A percentile compares a stretch with the other conserved stretches of the same genome.
phyloP scores from a whole-genome alignment of 1,140 invertebrate species.

The Anastrepha obliqua region DNA sequence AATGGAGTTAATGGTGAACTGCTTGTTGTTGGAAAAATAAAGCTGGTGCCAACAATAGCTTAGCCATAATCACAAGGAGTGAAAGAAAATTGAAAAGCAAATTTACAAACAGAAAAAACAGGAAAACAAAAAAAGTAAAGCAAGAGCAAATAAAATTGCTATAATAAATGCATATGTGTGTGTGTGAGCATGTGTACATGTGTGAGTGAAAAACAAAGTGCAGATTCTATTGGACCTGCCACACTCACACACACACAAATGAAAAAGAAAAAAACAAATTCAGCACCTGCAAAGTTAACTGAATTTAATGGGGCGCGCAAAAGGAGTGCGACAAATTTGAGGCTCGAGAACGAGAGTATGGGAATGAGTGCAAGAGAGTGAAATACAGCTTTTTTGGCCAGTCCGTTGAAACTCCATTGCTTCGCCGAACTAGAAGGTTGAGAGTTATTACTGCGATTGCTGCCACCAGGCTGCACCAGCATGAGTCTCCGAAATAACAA shows the following conservation, averaged over 20 bases:
- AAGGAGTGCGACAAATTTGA: conserved; percentile 2
- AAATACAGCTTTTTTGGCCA: too few species aligned
- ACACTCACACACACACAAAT: neutral
- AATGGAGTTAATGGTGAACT: neutral
- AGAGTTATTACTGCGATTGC: neutral
- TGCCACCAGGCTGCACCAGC: too few species aligned
- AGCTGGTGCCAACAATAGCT: neutral
- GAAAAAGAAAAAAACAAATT: too few species aligned
- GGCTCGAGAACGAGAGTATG: too few species aligned
- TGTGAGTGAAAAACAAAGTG: too few species aligned
- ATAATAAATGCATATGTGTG: neutral
- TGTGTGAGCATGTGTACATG: too few species aligned
- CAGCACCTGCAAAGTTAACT: conserved; percentile 26
- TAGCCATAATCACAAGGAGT: neutral
- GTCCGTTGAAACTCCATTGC: too few species aligned
- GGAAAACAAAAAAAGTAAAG: neutral
- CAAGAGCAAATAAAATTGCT: neutral
- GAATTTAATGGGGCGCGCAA: neutral
- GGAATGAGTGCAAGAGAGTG: too few species aligned
- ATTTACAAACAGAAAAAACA: neutral
- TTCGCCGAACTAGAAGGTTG: neutral
- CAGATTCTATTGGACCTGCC: neutral
- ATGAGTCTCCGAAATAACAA: conserved; percentile 2
- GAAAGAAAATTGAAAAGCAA: conserved; percentile 15
- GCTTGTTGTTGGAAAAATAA: neutral